phyloP scores from a whole-genome alignment of 2,888 invertebrate genomes.

The Zygaena filipendulae region DNA sequence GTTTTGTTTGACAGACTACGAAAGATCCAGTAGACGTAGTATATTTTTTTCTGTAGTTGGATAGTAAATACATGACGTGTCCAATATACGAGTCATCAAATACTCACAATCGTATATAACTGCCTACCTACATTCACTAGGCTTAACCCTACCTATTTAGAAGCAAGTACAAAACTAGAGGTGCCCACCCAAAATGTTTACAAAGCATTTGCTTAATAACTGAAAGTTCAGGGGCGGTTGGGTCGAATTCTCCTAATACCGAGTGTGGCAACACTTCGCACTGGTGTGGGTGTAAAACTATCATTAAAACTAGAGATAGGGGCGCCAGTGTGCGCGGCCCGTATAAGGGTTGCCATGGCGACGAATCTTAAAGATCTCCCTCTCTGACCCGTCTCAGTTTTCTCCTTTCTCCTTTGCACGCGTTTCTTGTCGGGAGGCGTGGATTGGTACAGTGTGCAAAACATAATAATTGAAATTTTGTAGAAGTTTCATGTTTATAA shows the following conservation, averaged over 20 bases:
- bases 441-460: constrained; percentile 44
- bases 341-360: constrained; percentile 52
- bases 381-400: constrained; percentile 61
- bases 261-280: constrained; percentile 20
- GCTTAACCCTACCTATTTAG: constrained; percentile 57
- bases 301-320: constrained; percentile 30
- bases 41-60: too few species aligned
- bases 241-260: constrained; percentile 64
- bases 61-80: too few species aligned
- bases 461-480: not conserved
- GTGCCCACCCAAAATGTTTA: constrained; percentile 63
- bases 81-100: too few species aligned
- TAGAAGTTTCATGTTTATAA: constrained; percentile 1
- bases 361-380: constrained; percentile 69
- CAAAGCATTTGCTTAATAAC: constrained; percentile 69
- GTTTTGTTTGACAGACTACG: too few species aligned
- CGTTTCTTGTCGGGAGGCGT: constrained; percentile 64
- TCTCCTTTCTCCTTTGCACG: constrained; percentile 66
- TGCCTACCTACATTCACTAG: too few species aligned
- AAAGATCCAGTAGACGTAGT: too few species aligned
- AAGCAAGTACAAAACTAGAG: constrained; percentile 49
- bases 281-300: constrained; percentile 25
- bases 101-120: too few species aligned
- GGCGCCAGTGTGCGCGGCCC: constrained; percentile 34
- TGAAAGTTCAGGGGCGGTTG: constrained; percentile 56